phyloP scores from a whole-genome alignment of 2,797 vertebrate genomes.

The Lutjanus campechanus region DNA sequence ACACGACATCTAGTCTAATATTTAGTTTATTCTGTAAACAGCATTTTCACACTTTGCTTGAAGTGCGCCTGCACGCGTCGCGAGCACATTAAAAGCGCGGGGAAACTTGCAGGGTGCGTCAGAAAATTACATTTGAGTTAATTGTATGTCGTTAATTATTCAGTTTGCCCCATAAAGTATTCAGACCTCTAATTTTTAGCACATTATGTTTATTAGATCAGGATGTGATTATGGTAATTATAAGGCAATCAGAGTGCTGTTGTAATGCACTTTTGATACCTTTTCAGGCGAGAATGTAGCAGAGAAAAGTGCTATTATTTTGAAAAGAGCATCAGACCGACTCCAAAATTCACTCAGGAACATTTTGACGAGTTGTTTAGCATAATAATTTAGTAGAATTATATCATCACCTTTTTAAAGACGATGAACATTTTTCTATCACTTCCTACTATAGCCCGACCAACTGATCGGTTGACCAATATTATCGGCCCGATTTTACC shows the following conservation, averaged over 20 bases:
- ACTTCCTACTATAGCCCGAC: too few species aligned
- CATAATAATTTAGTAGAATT: conserved; percentile 6
- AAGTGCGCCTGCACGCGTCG: conserved; percentile 24
- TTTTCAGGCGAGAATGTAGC: too few species aligned
- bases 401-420: background rate
- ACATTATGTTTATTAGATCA: conserved; percentile 76
- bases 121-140: conserved; percentile 65
- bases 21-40: conserved; percentile 47
- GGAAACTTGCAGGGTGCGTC: conserved; percentile 36
- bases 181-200: conserved; percentile 64
- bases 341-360: conserved; percentile 20
- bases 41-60: conserved; percentile 18
- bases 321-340: conserved; percentile 22
- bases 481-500: too few species aligned
- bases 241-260: conserved; percentile 37
- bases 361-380: conserved; percentile 36
- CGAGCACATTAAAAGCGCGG: conserved; percentile 36
- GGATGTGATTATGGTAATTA: conserved; percentile 70
- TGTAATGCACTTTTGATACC: conserved; percentile 46
- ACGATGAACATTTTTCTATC: background rate
- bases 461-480: too few species aligned
- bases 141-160: conserved; percentile 73
- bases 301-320: conserved; percentile 32
- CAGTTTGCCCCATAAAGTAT: conserved; percentile 67
- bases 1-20: conserved; percentile 33